Conservation (phyloP, 2,888 invertebrate genomes). For the Sacculina carcini region DNA sequence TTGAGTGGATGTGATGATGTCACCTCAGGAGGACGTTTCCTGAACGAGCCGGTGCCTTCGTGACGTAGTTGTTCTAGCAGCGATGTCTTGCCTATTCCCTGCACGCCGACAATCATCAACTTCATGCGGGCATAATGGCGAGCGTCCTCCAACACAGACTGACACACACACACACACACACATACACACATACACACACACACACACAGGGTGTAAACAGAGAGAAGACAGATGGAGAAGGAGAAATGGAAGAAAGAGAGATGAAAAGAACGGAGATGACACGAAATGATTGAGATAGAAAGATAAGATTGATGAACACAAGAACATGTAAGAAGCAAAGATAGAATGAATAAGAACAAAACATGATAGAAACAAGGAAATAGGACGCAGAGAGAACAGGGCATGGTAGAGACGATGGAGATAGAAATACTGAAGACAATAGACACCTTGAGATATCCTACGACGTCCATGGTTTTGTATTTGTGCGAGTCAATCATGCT, state of each 20-base stretch:
- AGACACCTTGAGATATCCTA: conserved; percentile 62
- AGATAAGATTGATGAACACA: no score
- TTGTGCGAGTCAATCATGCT: conserved; percentile 76
- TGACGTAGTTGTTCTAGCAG: conserved; percentile 60
- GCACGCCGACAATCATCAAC: conserved; percentile 79
- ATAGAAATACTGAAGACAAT: no score
- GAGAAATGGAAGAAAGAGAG: neutral
- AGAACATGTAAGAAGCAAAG: no score
- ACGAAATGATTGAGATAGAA: neutral
- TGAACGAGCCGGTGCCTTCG: conserved; percentile 46
- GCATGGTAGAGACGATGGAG: no score
- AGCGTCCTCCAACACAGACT: conserved; percentile 53
- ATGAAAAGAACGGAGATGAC: neutral
- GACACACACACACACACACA: no score
- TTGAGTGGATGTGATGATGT: conserved; percentile 7
- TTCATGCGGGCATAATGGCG: conserved; percentile 83
- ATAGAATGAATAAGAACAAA: no score
- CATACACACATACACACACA: neutral
- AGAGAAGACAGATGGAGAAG: neutral
- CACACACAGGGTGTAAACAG: neutral
- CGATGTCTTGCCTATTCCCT: conserved; percentile 63
- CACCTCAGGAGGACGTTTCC: conserved; percentile 38
- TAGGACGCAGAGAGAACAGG: no score
- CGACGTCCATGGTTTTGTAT: conserved; percentile 75
- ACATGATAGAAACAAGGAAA: no score